Evolutionary conservation across 2,113 vertebrate genomes (phyloP).

Genomic region (Gallinago paraguaiae): DNA sequence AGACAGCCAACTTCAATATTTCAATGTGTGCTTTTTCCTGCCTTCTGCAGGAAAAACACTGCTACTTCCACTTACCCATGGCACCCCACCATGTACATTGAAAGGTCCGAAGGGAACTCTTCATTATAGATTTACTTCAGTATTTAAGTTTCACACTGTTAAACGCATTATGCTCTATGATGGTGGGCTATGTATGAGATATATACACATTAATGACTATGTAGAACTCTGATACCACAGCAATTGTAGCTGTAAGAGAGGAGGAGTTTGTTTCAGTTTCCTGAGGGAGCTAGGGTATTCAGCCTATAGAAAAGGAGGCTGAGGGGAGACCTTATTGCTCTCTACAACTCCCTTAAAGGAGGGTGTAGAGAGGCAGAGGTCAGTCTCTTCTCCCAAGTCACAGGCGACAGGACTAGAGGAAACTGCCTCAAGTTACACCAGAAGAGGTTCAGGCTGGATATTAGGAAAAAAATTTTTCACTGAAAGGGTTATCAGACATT

Average conservation of each 20-base stretch:
- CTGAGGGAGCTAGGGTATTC: too few relatives aligned
- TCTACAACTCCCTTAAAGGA: too few relatives aligned
- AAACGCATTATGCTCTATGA: not conserved
- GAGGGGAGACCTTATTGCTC: too few relatives aligned
- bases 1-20: not conserved
- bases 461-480: too few relatives aligned
- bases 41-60: not conserved
- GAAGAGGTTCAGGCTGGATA: too few relatives aligned
- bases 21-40: not conserved
- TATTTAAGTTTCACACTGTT: not conserved
- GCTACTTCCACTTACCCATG: not conserved
- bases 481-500: too few relatives aligned
- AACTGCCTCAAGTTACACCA: too few relatives aligned
- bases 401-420: too few relatives aligned
- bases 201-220: not conserved
- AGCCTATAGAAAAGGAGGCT: too few relatives aligned
- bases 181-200: not conserved
- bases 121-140: not conserved
- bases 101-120: not conserved
- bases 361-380: too few relatives aligned
- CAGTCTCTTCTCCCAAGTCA: too few relatives aligned
- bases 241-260: not conserved
- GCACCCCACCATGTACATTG: accelerated
- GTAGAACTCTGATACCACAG: not conserved
- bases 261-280: not conserved